Conservation (phyloP, 2,888 invertebrate genomes). For the Leptinotarsa haldemani region DNA sequence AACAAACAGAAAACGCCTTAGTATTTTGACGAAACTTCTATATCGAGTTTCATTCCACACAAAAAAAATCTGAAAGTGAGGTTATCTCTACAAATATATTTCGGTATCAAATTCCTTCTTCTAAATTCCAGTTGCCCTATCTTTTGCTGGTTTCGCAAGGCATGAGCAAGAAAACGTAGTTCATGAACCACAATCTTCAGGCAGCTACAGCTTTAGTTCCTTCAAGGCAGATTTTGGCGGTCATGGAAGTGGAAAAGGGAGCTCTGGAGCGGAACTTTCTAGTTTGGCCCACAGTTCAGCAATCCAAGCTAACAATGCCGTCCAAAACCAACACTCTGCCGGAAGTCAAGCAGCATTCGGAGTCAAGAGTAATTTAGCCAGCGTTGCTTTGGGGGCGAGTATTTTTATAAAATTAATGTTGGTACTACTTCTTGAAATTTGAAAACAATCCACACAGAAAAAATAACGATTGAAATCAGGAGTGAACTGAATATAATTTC, state of each 20-base stretch:
- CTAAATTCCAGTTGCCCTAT: conserved; percentile 1
- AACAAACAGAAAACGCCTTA: no score
- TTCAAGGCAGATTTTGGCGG: conserved; percentile 1
- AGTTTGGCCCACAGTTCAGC: conserved; percentile 77
- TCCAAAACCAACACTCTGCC: conserved; percentile 76
- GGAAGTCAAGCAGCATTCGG: conserved; percentile 81
- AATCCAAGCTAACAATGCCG: conserved; percentile 77
- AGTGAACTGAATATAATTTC: no score
- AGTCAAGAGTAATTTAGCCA: conserved; percentile 78
- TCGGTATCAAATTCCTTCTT: not conserved
- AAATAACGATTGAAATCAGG: no score
- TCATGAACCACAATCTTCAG: conserved; percentile 23
- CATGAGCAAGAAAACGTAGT: conserved; percentile 26
- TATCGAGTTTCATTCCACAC: no score
- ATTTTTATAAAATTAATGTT: not conserved
- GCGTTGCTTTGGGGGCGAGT: conserved; percentile 70
- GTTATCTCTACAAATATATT: no score
- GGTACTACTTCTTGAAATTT: not conserved
- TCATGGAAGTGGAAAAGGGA: conserved; percentile 26
- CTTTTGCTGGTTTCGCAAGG: conserved; percentile 11
- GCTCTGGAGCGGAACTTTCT: conserved; percentile 73
- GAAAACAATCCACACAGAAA: no score
- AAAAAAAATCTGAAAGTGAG: not conserved
- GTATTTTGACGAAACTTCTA: no score
- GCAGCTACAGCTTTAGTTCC: conserved; percentile 19